These are phyloP conservation scores for Sphaerodactylus townsendi DNA, from an alignment of 2,113 vertebrate genomes.

Conservation along the genomic window DNA sequence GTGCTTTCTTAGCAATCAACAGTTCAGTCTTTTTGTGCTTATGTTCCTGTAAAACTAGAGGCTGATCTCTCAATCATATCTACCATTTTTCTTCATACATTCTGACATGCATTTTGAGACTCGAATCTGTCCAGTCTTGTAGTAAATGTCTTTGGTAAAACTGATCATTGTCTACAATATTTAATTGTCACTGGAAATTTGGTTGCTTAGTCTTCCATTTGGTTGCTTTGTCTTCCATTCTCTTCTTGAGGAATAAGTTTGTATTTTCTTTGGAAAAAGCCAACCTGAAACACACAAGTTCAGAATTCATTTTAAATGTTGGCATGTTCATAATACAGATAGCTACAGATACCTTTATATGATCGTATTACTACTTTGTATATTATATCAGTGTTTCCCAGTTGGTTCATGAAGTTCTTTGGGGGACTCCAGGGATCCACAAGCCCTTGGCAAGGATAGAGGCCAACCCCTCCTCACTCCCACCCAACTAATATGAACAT, in stretches of 20 bases:
- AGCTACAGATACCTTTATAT: too few species aligned
- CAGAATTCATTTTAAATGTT: constrained; percentile 22
- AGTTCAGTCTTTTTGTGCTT: not conserved
- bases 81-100: constrained; percentile 12
- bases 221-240: constrained; percentile 82
- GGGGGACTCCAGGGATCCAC: too few species aligned
- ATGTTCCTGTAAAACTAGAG: not conserved
- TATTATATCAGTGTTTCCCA: too few species aligned
- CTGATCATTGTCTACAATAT: constrained; percentile 43
- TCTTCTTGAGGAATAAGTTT: constrained; percentile 73
- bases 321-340: constrained; percentile 30
- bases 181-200: constrained; percentile 69
- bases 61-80: not conserved
- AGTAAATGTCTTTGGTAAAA: constrained; percentile 47
- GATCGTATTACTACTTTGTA: not conserved
- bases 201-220: too few species aligned
- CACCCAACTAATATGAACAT: too few species aligned
- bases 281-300: constrained; percentile 79
- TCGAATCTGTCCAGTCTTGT: constrained; percentile 33
- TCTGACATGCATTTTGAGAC: constrained; percentile 33
- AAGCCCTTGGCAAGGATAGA: too few species aligned
- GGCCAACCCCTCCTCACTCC: too few species aligned
- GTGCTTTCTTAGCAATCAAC: not conserved
- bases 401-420: too few species aligned
- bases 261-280: constrained; percentile 92